These are phyloP conservation scores for Polia nebulosa DNA, from an alignment of 2,888 invertebrate species.

Conservation along the genomic window DNA sequence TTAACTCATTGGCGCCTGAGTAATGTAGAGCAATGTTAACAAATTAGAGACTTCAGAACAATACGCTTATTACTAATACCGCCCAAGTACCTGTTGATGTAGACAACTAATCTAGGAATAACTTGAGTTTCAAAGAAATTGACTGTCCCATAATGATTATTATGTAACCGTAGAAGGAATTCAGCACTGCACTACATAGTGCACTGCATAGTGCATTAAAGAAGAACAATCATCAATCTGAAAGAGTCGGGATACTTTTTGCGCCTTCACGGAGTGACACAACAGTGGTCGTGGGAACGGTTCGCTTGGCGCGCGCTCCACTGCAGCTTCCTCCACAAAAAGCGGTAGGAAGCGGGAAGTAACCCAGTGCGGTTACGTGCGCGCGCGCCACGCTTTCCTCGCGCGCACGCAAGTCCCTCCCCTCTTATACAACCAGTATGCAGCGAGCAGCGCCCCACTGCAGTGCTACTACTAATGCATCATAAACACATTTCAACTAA, in stretches of 20 bases:
- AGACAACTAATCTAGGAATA: not conserved
- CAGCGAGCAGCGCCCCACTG: not conserved
- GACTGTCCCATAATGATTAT: not conserved
- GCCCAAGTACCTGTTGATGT: not conserved
- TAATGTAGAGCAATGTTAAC: not conserved
- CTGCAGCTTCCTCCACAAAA: slow-evolving; percentile 75
- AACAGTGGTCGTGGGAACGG: slow-evolving; percentile 72
- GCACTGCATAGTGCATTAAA: not conserved
- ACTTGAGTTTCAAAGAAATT: not conserved
- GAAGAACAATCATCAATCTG: not conserved
- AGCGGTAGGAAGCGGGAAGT: slow-evolving; percentile 86
- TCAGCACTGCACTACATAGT: not conserved
- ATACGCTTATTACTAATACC: not conserved
- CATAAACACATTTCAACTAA: slow-evolving; percentile 10
- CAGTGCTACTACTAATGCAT: slow-evolving; percentile 17
- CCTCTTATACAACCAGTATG: slow-evolving; percentile 54
- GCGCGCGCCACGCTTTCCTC: slow-evolving; percentile 78
- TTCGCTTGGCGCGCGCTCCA: slow-evolving; percentile 49
- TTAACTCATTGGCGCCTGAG: not conserved
- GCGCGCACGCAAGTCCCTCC: slow-evolving; percentile 62
- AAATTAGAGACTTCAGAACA: not conserved
- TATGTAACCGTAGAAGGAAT: not conserved
- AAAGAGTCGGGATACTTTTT: slow-evolving; percentile 1
- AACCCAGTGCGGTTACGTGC: slow-evolving; percentile 83
- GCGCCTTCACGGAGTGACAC: slow-evolving; percentile 52